Conservation (phyloP, 2,113 vertebrate species). For the Pyrgilauda ruficollis region DNA sequence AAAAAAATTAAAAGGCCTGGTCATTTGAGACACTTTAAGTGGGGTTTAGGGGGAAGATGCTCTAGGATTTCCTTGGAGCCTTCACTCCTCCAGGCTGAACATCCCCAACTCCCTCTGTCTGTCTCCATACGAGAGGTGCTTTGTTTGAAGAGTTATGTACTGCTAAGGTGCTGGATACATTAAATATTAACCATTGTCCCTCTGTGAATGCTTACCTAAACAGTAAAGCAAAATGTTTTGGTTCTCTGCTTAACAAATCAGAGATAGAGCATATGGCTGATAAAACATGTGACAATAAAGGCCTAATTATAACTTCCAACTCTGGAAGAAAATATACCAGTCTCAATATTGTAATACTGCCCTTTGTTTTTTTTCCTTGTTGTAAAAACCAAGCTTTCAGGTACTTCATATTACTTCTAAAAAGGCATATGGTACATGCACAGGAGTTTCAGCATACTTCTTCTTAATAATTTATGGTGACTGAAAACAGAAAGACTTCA, state of each 20-base stretch:
- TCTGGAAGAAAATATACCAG: not conserved
- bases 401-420: not conserved
- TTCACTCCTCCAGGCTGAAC: not conserved
- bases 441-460: not conserved
- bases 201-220: not conserved
- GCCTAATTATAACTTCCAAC: not conserved
- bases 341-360: not conserved
- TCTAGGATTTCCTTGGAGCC: not conserved
- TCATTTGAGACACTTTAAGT: not conserved
- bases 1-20: not conserved
- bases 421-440: not conserved
- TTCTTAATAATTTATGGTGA: conserved; percentile 39
- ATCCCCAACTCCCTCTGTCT: not conserved
- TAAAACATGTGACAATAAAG: not conserved
- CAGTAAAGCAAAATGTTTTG: not conserved
- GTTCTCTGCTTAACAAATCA: not conserved
- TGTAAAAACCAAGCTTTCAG: not conserved
- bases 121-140: not conserved
- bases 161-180: not conserved
- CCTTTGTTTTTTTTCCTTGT: not conserved
- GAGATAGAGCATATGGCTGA: not conserved
- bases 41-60: not conserved
- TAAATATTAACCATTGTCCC: not conserved
- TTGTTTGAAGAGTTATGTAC: not conserved
- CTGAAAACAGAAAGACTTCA: conserved; percentile 22